Evolutionary conservation across 2,113 vertebrate species (phyloP).

Genomic region (Stegostoma tigrinum): DNA sequence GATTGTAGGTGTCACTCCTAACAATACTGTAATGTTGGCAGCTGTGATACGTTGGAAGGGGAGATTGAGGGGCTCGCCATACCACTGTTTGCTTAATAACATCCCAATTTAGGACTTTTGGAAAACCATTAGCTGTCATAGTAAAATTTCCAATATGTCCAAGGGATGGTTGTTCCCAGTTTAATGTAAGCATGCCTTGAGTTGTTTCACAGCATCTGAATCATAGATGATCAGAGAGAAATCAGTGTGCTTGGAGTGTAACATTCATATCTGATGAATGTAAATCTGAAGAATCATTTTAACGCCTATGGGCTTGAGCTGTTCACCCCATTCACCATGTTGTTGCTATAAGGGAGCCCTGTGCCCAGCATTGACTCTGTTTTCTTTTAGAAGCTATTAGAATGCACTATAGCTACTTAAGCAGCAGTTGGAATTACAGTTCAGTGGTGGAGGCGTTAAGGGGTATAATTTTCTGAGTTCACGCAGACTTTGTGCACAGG

Average conservation of each 20-base stretch:
- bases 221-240: background rate
- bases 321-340: background rate
- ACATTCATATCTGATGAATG: background rate
- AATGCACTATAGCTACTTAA: background rate
- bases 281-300: background rate
- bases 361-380: background rate
- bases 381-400: background rate
- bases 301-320: background rate
- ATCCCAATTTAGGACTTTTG: background rate
- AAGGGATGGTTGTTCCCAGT: background rate
- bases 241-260: background rate
- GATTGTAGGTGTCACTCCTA: slow-evolving; percentile 8
- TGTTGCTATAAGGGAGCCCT: background rate
- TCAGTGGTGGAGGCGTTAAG: background rate
- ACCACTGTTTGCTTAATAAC: background rate
- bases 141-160: background rate
- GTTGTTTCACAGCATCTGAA: background rate
- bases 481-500: background rate
- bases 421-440: background rate
- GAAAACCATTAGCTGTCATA: background rate
- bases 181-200: background rate
- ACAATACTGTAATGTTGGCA: background rate
- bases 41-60: background rate
- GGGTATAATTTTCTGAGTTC: background rate
- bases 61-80: background rate